phyloP scores from a whole-genome alignment of 1,140 invertebrate genomes.

The Hormaphis cornu region DNA sequence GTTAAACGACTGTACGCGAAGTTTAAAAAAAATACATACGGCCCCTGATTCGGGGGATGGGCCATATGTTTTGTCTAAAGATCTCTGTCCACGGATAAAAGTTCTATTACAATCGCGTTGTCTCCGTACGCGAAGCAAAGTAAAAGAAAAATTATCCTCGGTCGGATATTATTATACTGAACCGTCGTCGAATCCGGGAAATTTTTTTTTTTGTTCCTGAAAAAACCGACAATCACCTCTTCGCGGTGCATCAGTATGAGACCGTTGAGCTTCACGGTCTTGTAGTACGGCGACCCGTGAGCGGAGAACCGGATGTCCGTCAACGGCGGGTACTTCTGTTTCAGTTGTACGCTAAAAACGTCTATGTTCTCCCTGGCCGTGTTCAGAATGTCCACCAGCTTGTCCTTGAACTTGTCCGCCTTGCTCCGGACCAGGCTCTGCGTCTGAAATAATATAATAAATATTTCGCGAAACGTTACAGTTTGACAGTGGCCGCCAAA shows the following conservation, averaged over 20 bases:
- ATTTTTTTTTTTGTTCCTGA: too few relatives aligned
- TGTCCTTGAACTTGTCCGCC: conserved; percentile 76
- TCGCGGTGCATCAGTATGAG: conserved; percentile 86
- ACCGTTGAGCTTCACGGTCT: conserved; percentile 85
- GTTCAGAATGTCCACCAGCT: conserved; percentile 71
- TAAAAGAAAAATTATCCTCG: too few relatives aligned
- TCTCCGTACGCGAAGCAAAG: too few relatives aligned
- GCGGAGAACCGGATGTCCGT: conserved; percentile 91
- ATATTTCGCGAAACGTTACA: background rate
- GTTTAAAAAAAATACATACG: too few relatives aligned
- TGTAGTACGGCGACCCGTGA: conserved; percentile 91
- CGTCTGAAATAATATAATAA: conserved; percentile 45
- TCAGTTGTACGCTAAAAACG: conserved; percentile 85
- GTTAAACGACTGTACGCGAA: too few relatives aligned
- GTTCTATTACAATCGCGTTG: too few relatives aligned
- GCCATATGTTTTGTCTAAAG: too few relatives aligned
- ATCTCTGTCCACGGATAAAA: too few relatives aligned
- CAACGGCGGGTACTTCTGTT: conserved; percentile 73
- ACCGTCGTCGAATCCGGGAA: too few relatives aligned
- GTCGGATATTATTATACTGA: too few relatives aligned
- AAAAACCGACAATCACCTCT: conserved; percentile 52
- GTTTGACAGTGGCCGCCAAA: too few relatives aligned
- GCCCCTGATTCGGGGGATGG: too few relatives aligned
- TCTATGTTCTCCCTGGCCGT: conserved; percentile 84
- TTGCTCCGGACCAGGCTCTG: conserved; percentile 76